Evolutionary conservation across 2,113 vertebrate species (phyloP), one percentile per base, ranked within the genome.

Genomic region (Kryptolebias marmoratus): DNA sequence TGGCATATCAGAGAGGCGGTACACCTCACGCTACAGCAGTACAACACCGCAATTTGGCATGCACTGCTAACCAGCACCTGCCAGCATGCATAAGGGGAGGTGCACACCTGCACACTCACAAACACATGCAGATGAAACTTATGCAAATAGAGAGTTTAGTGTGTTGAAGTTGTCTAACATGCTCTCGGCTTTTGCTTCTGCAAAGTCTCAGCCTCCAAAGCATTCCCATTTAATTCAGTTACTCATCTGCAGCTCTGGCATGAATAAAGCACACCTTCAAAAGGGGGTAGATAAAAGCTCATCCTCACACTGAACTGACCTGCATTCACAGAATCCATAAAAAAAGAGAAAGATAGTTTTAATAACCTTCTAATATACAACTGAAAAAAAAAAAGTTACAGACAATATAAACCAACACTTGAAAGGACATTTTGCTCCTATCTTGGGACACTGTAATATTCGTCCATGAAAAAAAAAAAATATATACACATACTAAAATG

Each of bases 1-100:
- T 89, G 82, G 74, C 81, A 82, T 85, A 86, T 87, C 75, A 79
- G 80, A 73, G 75, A 59, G 77, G 52, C 64, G 53, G 63, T 70
- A 71, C 71, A 71, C 69, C 72, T 61, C 73, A 64, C 9, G 52
- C 68, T 68, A 68, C 75, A 65, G 32, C 30, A 50, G 61, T 78
- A 69, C 74, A 68, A 77, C 57, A 13, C 68, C 54, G 48, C 64
- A 74, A 83, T 85, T 75, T 75, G 69, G 62, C 73, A 82, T 68
- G 67, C 62, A 59, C 49, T 49, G 4, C 49, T 53, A 74, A 68
- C 22, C 27, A 59, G 81, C 72, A 65, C 64, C 67, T 64, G 61
- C 39, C 71, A 73, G 49, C 28, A 15, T 11, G 61, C 50, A 30
- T 22, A 9, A 39, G 30, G 18, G 39, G 62, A 72, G 28, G 47